A percentile compares a stretch with the other conserved stretches of the same genome.
These are phyloP conservation scores for Aromia moschata DNA, from an alignment of 2,888 invertebrate species.

Conservation along the genomic window DNA sequence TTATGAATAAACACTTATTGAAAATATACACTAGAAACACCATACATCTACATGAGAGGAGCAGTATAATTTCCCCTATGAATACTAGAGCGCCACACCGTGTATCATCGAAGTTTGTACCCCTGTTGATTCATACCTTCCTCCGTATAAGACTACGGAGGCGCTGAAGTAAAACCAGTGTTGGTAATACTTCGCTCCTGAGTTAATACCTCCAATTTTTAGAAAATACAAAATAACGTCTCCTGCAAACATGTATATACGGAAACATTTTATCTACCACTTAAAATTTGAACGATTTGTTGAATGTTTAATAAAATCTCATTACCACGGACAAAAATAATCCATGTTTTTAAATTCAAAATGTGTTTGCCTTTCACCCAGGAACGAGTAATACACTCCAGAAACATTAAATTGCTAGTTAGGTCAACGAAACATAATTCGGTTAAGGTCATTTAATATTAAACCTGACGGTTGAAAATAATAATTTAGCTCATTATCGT, in stretches of 20 bases:
- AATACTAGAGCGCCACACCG: constrained; percentile 34
- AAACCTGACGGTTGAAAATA: constrained; percentile 24
- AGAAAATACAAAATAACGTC: no score
- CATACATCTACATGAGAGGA: constrained; percentile 23
- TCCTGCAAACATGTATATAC: no score
- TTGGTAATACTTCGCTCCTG: no score
- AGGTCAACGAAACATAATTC: constrained; percentile 30
- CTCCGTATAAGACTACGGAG: constrained; percentile 16
- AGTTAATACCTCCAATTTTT: no score
- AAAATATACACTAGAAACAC: no score
- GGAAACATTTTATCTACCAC: not conserved
- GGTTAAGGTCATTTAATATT: constrained; percentile 48
- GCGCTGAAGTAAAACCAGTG: no score
- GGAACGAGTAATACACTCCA: constrained; percentile 8
- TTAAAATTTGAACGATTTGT: not conserved
- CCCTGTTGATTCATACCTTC: constrained; percentile 27
- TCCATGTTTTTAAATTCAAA: constrained; percentile 48
- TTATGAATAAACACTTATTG: no score
- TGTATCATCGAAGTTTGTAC: constrained; percentile 23
- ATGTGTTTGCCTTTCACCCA: constrained; percentile 44
- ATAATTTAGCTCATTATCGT: constrained; percentile 42
- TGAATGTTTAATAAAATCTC: not conserved
- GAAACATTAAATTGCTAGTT: constrained; percentile 21
- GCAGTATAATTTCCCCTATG: constrained; percentile 38
- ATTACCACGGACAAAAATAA: constrained; percentile 41